These are phyloP conservation scores for Lerista edwardsae DNA, from an alignment of 2,797 vertebrate species.

Conservation along the genomic window DNA sequence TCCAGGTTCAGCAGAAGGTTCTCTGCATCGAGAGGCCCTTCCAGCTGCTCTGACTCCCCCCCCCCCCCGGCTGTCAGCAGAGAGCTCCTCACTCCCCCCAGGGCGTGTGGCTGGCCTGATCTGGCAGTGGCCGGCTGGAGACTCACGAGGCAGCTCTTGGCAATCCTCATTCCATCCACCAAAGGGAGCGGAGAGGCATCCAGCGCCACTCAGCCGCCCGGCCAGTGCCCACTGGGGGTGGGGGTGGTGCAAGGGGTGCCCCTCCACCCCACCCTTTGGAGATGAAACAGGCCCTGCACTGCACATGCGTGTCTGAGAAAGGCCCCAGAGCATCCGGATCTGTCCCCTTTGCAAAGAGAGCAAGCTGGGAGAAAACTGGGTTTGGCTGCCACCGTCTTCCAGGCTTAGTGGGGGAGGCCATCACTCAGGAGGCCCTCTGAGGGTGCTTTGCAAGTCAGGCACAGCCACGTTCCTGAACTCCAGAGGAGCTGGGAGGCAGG, in stretches of 20 bases:
- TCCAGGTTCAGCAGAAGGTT: neutral
- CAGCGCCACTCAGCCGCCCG: neutral
- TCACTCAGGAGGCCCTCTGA: no score
- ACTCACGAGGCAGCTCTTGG: no score
- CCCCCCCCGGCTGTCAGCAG: neutral
- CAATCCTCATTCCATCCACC: conserved; percentile 14
- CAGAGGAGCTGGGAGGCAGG: no score
- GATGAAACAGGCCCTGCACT: neutral
- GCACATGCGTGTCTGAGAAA: neutral
- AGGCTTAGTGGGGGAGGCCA: neutral
- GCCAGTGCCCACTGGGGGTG: neutral
- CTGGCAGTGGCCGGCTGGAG: neutral
- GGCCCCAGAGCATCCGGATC: neutral
- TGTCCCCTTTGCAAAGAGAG: neutral
- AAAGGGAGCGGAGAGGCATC: neutral
- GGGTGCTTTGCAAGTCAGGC: neutral
- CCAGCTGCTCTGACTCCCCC: neutral
- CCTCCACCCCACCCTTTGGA: neutral
- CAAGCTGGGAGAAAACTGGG: neutral
- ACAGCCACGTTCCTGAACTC: no score
- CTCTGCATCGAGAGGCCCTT: neutral
- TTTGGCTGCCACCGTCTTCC: neutral
- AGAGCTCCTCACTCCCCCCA: neutral
- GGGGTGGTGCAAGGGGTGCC: neutral
- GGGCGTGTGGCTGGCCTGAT: fast-evolving